Percentiles rank a stretch among this genome's conserved stretches.
Conservation (phyloP, 1,140 invertebrate species). For the Drosophila neocordata region DNA sequence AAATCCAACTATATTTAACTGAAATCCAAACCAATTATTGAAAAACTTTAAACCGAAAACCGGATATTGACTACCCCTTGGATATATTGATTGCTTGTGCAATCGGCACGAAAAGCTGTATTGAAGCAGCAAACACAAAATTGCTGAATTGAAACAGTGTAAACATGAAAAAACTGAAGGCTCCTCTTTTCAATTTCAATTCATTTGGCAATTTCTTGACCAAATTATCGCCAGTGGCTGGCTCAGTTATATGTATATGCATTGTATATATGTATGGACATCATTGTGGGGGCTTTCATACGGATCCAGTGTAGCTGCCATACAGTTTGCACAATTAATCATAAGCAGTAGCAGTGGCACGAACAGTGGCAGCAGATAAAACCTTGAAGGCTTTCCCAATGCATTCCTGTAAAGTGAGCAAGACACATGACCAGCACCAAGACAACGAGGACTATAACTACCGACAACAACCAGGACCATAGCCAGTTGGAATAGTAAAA, state of each 20-base stretch:
- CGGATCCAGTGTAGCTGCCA: background rate
- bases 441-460: background rate
- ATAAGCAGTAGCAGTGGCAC: constrained; percentile 2
- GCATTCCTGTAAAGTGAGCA: constrained; percentile 12
- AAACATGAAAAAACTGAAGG: background rate
- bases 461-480: background rate
- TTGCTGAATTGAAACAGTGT: background rate
- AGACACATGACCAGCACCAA: constrained; percentile 8
- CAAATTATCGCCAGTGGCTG: background rate
- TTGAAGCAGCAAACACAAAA: background rate
- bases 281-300: constrained; percentile 15
- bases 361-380: background rate
- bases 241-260: too few relatives aligned
- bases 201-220: background rate
- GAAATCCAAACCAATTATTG: too few relatives aligned
- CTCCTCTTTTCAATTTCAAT: too few relatives aligned
- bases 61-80: too few relatives aligned
- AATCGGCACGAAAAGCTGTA: background rate
- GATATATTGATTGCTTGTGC: too few relatives aligned
- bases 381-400: background rate
- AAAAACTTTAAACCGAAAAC: too few relatives aligned
- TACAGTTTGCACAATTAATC: constrained; percentile 16
- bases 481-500: background rate
- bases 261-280: background rate
- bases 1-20: too few relatives aligned